Conservation (phyloP, 2,888 invertebrate species). For the Philopedon plagiatum region DNA sequence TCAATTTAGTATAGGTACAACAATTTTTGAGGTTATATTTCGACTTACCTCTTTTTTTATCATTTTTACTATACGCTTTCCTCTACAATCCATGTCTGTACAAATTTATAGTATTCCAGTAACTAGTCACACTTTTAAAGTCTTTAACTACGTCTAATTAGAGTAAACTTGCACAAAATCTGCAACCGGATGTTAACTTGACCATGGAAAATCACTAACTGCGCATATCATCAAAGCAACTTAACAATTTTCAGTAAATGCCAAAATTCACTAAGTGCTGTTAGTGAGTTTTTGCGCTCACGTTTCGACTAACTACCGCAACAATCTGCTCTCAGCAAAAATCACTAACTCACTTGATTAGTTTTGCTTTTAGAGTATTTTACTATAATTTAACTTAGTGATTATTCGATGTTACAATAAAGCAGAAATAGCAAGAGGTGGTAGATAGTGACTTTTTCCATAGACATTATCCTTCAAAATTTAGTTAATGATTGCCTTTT, state of each 20-base stretch:
- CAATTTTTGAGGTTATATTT: conserved; percentile 1
- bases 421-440: not conserved
- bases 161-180: not conserved
- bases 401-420: not conserved
- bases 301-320: too few relatives aligned
- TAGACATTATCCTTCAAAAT: not conserved
- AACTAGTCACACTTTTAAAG: conserved; percentile 11
- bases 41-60: conserved; percentile 14
- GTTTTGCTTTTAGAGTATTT: not conserved
- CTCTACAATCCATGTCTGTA: conserved; percentile 9
- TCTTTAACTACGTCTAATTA: conserved; percentile 7
- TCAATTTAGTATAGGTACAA: conserved; percentile 12
- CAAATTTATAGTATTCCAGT: conserved; percentile 5
- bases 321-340: not conserved
- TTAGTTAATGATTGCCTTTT: not conserved
- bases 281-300: not conserved
- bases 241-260: not conserved
- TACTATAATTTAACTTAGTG: not conserved
- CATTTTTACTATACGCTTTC: conserved; percentile 15
- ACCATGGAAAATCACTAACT: not conserved
- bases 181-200: not conserved
- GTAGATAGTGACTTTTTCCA: not conserved
- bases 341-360: not conserved
- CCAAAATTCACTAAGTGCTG: not conserved
- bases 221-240: not conserved